Evolutionary conservation across 2,888 invertebrate species (phyloP).

Genomic region (Halocaridina rubra): DNA sequence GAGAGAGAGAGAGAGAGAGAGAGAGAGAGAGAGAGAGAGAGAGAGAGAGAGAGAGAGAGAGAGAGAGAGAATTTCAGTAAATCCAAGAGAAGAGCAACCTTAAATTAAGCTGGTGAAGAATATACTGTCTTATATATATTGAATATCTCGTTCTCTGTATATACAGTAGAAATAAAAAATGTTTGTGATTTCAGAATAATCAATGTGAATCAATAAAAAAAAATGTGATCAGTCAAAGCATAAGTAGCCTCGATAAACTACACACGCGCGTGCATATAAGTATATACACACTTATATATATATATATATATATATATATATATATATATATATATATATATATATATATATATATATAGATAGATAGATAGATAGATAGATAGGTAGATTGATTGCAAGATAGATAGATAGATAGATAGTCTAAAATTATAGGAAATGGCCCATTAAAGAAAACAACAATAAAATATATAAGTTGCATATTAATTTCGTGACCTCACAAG

Average conservation of each 20-base stretch:
- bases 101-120: too few species aligned
- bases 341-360: not conserved
- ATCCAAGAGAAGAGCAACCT: too few species aligned
- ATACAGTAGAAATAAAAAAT: too few species aligned
- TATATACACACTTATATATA: not conserved
- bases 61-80: not conserved
- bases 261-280: not conserved
- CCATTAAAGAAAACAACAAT: too few species aligned
- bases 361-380: not conserved
- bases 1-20: not conserved
- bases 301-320: not conserved
- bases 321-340: not conserved
- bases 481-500: too few species aligned
- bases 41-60: not conserved
- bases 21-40: not conserved
- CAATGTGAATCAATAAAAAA: too few species aligned
- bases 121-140: too few species aligned
- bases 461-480: too few species aligned
- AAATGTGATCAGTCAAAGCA: not conserved
- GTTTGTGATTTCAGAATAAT: too few species aligned
- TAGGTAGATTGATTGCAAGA: not conserved
- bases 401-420: not conserved
- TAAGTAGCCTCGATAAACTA: not conserved
- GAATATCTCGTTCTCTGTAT: too few species aligned
- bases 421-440: too few species aligned